Evolutionary conservation across 1,140 invertebrate species (phyloP).

Genomic region (Trachymyrmex septentrionalis): DNA sequence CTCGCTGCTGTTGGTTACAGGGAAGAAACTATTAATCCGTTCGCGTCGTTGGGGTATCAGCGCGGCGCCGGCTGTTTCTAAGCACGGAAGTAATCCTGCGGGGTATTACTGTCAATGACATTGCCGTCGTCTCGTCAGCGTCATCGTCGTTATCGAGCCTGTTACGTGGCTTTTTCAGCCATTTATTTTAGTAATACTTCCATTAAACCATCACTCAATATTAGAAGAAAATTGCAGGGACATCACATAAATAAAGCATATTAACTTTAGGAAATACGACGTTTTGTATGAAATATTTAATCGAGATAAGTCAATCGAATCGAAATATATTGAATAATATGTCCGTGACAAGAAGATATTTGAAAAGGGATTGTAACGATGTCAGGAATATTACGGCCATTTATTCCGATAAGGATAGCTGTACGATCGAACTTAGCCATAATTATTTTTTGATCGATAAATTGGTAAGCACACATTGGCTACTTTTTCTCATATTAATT

Average conservation of each 20-base stretch:
- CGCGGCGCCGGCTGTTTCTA: conserved; percentile 62
- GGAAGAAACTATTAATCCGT: conserved; percentile 70
- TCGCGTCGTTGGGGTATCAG: conserved; percentile 59
- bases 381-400: conserved; percentile 20
- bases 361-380: conserved; percentile 13
- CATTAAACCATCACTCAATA: neutral
- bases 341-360: conserved; percentile 16
- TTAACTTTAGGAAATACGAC: neutral
- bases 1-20: conserved; percentile 28
- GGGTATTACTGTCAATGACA: conserved; percentile 53
- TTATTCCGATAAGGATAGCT: conserved; percentile 20
- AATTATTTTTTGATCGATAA: neutral
- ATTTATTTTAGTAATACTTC: neutral
- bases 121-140: conserved; percentile 9
- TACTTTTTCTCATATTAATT: neutral
- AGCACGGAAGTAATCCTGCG: conserved; percentile 68
- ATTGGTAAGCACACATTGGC: neutral
- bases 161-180: conserved; percentile 16
- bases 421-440: neutral
- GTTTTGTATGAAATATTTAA: conserved; percentile 24
- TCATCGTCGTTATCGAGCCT: neutral
- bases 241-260: neutral
- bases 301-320: neutral
- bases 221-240: neutral
- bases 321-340: neutral